Base-by-base conservation (phyloP, 1,140 invertebrate species). In the Aphidius ervi region DNA sequence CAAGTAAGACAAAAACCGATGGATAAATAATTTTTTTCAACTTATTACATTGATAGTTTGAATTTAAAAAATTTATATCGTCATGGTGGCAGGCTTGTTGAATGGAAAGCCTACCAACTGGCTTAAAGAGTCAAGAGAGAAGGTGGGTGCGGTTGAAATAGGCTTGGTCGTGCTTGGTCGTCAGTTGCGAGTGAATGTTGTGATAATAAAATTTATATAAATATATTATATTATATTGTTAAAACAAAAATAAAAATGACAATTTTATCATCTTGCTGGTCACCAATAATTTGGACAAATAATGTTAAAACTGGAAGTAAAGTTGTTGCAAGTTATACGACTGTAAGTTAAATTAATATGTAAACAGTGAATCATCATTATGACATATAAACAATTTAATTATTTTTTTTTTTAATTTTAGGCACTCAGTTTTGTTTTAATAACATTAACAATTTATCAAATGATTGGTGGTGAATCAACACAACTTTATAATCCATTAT, bases 401-500 rank as follows among this genome's bases (percentile, higher is more conserved):
- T 31, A 37, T 37, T 5, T 46, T 43, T 9, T 5, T 45, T 58
- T 64, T 46, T 58, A 48, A 65, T 71, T 82, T 54, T 64, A 85
- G 83, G 87, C 89, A 4, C 77, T 89, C 61, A 87, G 88, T 64
- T 70, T 90, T 43, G 81, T 93, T 46, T 63, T 90, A 0, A 93
- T 93, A 63, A 92, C 89, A 3, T 82, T 93, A 55, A 82, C 83
- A 61, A 63, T 69, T 4, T 93, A 93, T 74, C 88, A 91, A 75
- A 83, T 94, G 77, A 77, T 74, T 68, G 92, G 92, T 58, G 92
- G 92, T 37, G 92, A 94, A 69, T 93, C 92, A 1, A 87, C 89
- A 1, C 91, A 94, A 70, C 76, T 93, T 9, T 94, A 93, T 77
- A 90, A 90, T 68, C 92, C 92, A 1, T 76, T 93, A 37, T 95